These are phyloP conservation scores for Donacobius atricapilla DNA, from an alignment of 2,113 vertebrate genomes.

Conservation along the genomic window DNA sequence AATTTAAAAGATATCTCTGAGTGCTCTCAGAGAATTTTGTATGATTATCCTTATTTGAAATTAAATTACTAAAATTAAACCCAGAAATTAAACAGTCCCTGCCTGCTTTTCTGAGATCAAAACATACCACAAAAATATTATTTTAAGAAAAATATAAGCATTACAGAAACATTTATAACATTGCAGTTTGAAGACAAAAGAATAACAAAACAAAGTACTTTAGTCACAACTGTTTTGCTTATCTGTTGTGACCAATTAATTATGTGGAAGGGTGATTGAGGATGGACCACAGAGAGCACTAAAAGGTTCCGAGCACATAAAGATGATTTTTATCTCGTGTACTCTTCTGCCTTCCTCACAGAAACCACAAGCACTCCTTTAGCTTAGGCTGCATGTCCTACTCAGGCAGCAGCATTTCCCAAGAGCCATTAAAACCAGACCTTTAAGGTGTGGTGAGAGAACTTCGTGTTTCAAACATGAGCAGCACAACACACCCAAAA, in stretches of 20 bases:
- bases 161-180: not conserved
- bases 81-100: not conserved
- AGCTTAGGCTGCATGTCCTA: not conserved
- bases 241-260: not conserved
- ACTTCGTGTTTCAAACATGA: not conserved
- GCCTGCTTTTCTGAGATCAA: not conserved
- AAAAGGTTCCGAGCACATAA: not conserved
- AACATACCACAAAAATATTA: not conserved
- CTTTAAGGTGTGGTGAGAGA: not conserved
- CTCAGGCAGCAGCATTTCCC: not conserved
- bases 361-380: not conserved
- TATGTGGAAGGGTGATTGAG: not conserved
- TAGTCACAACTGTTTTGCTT: not conserved
- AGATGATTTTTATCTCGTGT: not conserved
- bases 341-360: not conserved
- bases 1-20: not conserved
- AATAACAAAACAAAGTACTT: not conserved
- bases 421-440: not conserved
- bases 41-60: not conserved
- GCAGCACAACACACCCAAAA: constrained; percentile 47
- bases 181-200: not conserved
- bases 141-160: not conserved
- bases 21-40: not conserved
- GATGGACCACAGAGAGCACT: not conserved
- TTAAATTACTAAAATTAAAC: not conserved